Conservation (phyloP, 2,113 vertebrate species). For the Anoura caudifer region DNA sequence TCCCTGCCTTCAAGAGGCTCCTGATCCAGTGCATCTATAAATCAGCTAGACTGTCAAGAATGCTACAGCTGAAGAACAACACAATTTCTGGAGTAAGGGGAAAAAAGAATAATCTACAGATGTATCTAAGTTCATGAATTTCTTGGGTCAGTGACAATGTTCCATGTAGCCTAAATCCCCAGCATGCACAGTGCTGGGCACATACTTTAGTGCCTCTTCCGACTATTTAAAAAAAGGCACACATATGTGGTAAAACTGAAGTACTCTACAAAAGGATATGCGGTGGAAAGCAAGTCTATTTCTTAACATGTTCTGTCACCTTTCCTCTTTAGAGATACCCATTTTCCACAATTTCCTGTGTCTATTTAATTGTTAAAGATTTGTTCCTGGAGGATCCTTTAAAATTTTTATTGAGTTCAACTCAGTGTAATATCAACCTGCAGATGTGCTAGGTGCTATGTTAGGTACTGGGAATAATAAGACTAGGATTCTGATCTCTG, state of each 20-base stretch:
- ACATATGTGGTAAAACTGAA: not conserved
- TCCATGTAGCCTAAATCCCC: not conserved
- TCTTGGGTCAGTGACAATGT: not conserved
- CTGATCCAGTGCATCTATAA: not conserved
- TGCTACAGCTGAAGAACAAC: not conserved
- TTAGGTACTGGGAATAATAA: not conserved
- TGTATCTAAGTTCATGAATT: not conserved
- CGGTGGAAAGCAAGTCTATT: not conserved
- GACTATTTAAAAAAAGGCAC: not conserved
- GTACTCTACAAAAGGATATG: not conserved
- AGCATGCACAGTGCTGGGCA: not conserved
- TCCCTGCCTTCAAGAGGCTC: not conserved
- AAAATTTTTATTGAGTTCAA: not conserved
- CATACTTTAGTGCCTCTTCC: not conserved
- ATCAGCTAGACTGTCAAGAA: not conserved
- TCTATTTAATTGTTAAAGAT: not conserved
- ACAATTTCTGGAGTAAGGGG: not conserved
- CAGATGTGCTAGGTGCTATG: not conserved
- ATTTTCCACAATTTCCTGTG: not conserved
- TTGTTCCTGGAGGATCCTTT: conserved; percentile 1
- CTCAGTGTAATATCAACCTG: not conserved
- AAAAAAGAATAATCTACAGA: not conserved
- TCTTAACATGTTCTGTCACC: not conserved
- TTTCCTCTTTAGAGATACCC: not conserved
- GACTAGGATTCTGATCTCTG: not conserved